phyloP scores from a whole-genome alignment of 1,140 invertebrate genomes.

The Zeugodacus cucurbitae region DNA sequence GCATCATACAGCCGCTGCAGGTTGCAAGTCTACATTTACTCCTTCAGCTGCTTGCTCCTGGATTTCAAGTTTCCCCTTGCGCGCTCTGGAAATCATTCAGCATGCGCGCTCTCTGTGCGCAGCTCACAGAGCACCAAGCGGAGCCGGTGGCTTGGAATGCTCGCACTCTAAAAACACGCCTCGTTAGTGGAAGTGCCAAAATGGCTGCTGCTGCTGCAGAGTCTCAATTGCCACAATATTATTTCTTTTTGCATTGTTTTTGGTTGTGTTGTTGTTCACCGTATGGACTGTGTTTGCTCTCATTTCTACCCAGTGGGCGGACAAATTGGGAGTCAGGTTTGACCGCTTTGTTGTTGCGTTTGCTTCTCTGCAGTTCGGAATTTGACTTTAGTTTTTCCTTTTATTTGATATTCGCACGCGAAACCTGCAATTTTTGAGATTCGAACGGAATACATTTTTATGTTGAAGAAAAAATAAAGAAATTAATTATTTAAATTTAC shows the following conservation, averaged over 20 bases:
- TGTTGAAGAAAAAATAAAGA: too few species aligned
- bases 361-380: background rate
- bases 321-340: background rate
- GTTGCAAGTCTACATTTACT: background rate
- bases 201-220: slow-evolving; percentile 50
- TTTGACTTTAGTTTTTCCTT: background rate
- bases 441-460: background rate
- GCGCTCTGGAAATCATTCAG: background rate
- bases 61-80: background rate
- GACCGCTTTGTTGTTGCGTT: background rate
- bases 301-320: background rate
- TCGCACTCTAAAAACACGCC: slow-evolving; percentile 2
- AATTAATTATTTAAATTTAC: too few species aligned
- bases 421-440: too few species aligned
- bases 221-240: background rate
- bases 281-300: background rate
- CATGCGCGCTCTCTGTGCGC: slow-evolving; percentile 26
- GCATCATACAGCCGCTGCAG: background rate
- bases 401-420: background rate
- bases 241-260: background rate
- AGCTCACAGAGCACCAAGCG: background rate
- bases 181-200: slow-evolving; percentile 49
- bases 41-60: background rate
- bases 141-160: slow-evolving; percentile 13
- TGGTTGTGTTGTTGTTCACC: background rate